Base-by-base conservation (phyloP, 2,113 vertebrate species). In the Mesoclemmys tuberculata region DNA sequence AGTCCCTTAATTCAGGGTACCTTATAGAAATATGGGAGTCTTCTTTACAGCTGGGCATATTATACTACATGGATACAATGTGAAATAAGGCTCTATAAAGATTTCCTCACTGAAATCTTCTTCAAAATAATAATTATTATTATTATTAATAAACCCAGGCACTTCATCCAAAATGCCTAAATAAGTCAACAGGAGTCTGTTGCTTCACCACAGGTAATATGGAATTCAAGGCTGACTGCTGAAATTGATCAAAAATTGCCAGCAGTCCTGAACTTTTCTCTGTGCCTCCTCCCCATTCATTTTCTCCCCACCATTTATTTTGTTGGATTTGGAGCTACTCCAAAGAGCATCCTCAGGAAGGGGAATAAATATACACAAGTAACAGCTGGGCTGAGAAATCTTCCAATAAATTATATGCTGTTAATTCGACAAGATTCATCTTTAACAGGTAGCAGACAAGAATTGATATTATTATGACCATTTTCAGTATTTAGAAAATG, bases 31-130 rank as follows among this genome's bases (percentile, higher is more conserved):
- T 94, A 93, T 46, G 80, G 89, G 56, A 84, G 10, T 88, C 58
- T 92, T 90, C 90, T 83, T 14, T 71, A 92, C 87, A 88, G 77
- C 78, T 84, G 41, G 87, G 68, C 90, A 78, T 84, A 61, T 91
- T 35, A 89, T 52, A 83, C 83, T 31, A 78, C 79, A 79, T 49
- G 75, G 80, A 22, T 85, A 88, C 89, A 90, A 31, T 71, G 58
- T 80, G 87, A 92, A 97, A 96, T 97, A 91, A 80, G 82, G 71
- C 84, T 90, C 64, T 84, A 55, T 82, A 92, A 97, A 93, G 79
- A 91, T 68, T 88, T 96, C 90, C 90, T 86, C 0, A 2, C 84
- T 56, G 75, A 90, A 96, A 83, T 85, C 79, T 84, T 78, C 56
- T 89, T 89, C 78, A 95, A 89, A 91, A 96, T 95, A 93, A 82